Conservation (phyloP, 2,888 invertebrate species). For the Acrobasis consociella region DNA sequence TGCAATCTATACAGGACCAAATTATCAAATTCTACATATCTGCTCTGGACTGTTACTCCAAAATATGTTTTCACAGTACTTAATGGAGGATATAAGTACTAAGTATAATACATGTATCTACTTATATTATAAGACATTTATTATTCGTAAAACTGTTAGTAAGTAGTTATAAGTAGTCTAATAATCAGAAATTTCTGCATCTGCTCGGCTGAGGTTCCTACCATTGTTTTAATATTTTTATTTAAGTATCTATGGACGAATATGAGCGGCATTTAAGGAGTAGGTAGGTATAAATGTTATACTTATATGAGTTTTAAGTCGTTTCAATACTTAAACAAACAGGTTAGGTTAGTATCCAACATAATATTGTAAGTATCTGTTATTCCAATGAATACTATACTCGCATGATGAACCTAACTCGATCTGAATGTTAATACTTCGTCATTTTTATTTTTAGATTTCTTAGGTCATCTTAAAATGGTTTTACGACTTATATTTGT, state of each 20-base stretch:
- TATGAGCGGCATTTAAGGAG: not conserved
- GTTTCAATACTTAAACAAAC: not conserved
- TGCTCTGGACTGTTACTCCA: too few relatives aligned
- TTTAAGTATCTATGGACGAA: not conserved
- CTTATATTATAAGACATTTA: too few relatives aligned
- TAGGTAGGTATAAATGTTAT: too few relatives aligned
- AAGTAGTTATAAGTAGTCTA: not conserved
- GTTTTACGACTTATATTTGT: too few relatives aligned
- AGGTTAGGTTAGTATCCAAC: not conserved
- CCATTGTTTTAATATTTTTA: not conserved
- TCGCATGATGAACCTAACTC: not conserved
- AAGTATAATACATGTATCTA: too few relatives aligned
- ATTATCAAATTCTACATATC: too few relatives aligned
- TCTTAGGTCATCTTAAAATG: not conserved
- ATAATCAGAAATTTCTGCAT: not conserved
- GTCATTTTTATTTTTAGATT: slow-evolving; percentile 2
- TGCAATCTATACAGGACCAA: too few relatives aligned
- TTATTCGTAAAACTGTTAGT: too few relatives aligned
- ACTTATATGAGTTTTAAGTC: too few relatives aligned
- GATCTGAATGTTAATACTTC: not conserved
- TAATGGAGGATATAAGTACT: too few relatives aligned
- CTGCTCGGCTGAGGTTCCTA: not conserved
- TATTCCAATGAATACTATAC: not conserved
- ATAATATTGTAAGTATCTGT: too few relatives aligned
- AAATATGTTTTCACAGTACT: too few relatives aligned